phyloP scores from a whole-genome alignment of 2,797 vertebrate species.

The Spheniscus humboldti region DNA sequence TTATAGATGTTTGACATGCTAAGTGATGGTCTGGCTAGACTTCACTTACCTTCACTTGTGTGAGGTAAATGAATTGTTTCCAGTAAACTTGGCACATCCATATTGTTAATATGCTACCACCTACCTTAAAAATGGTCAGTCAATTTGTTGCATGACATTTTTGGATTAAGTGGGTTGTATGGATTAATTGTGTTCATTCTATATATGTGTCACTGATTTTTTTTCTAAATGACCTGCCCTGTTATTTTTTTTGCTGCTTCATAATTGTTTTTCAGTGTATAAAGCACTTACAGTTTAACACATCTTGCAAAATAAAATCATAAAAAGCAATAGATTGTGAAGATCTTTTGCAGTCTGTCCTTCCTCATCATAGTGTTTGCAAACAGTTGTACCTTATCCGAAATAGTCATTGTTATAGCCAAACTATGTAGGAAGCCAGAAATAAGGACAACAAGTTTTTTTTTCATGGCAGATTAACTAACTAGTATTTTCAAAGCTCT shows the following conservation, averaged over 20 bases:
- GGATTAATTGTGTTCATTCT: conserved; percentile 50
- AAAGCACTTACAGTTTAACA: not conserved
- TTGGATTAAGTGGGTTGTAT: conserved; percentile 27
- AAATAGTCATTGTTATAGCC: not conserved
- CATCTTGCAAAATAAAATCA: not conserved
- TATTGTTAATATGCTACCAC: conserved; percentile 13
- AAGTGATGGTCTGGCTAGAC: conserved; percentile 37
- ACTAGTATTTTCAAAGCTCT: not conserved
- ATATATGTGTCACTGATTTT: conserved; percentile 7
- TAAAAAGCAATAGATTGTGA: not conserved
- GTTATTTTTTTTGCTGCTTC: not conserved
- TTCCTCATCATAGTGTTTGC: not conserved
- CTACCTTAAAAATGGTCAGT: conserved; percentile 36
- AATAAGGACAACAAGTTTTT: not conserved
- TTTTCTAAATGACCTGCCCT: not conserved
- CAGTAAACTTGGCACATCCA: conserved; percentile 49
- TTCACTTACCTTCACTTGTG: not conserved
- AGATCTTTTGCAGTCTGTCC: not conserved
- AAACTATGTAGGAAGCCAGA: not conserved
- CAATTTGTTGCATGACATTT: conserved; percentile 33
- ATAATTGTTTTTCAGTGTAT: conserved; percentile 11
- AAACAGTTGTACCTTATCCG: not conserved
- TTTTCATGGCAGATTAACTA: not conserved
- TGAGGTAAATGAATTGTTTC: conserved; percentile 66
- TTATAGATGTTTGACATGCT: conserved; percentile 18